Evolutionary conservation across 2,888 invertebrate species (phyloP).

Genomic region (Macropis europaea): DNA sequence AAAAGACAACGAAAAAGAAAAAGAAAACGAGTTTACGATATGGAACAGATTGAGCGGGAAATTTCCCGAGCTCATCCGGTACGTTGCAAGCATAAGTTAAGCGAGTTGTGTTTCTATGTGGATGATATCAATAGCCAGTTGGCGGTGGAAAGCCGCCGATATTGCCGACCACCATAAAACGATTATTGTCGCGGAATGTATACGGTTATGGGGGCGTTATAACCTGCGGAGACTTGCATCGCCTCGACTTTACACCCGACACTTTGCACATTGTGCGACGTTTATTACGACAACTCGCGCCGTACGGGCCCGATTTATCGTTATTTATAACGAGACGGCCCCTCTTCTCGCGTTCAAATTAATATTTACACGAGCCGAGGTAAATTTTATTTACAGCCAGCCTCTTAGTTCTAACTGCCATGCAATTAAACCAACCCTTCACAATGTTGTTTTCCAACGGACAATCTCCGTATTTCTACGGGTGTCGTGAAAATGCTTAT

Average conservation of each 20-base stretch:
- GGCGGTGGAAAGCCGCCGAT: conserved; percentile 67
- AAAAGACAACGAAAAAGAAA: too few relatives aligned
- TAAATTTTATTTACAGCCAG: conserved; percentile 52
- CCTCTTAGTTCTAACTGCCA: conserved; percentile 13
- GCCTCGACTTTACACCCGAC: conserved; percentile 71
- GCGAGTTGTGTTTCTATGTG: conserved; percentile 59
- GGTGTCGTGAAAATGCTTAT: too few relatives aligned
- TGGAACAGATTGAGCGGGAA: too few relatives aligned
- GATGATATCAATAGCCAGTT: conserved; percentile 70
- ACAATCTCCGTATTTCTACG: too few relatives aligned
- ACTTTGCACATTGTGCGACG: conserved; percentile 73
- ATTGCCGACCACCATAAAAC: conserved; percentile 76
- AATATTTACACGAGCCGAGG: conserved; percentile 60
- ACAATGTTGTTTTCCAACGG: conserved; percentile 42
- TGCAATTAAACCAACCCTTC: conserved; percentile 34
- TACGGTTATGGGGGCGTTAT: conserved; percentile 78
- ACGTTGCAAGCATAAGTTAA: conserved; percentile 60
- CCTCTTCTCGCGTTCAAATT: conserved; percentile 75
- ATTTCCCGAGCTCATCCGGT: too few relatives aligned
- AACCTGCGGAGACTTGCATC: conserved; percentile 65
- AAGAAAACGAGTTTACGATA: too few relatives aligned
- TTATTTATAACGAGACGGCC: conserved; percentile 64
- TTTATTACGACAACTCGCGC: conserved; percentile 68
- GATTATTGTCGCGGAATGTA: conserved; percentile 78
- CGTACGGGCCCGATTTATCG: conserved; percentile 62